These are phyloP conservation scores for Melanaphis sacchari DNA, from an alignment of 1,140 invertebrate species.

Conservation along the genomic window DNA sequence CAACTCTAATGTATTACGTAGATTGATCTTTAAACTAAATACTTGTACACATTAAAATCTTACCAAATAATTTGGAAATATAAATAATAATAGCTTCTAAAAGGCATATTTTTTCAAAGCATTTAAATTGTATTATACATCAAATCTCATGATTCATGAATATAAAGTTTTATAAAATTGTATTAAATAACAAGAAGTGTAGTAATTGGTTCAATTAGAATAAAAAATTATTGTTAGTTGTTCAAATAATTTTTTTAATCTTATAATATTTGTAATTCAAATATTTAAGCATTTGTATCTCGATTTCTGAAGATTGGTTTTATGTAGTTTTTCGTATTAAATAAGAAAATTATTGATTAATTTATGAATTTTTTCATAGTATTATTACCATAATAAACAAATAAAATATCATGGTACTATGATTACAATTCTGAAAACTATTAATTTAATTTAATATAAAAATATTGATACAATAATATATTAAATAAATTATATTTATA, in stretches of 20 bases:
- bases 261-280: no score
- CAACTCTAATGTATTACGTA: neutral
- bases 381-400: neutral
- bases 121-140: neutral
- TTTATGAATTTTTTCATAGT: no score
- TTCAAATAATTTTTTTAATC: no score
- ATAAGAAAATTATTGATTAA: neutral
- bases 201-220: neutral
- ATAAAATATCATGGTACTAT: neutral
- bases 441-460: neutral
- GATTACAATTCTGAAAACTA: neutral
- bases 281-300: no score
- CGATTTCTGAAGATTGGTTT: neutral
- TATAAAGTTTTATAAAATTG: neutral
- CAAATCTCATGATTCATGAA: neutral
- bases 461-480: neutral
- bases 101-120: neutral
- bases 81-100: neutral
- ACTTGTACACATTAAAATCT: no score
- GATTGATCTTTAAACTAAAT: neutral
- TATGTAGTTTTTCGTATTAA: neutral
- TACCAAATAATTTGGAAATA: neutral
- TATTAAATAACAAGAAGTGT: accelerated
- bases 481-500: neutral
- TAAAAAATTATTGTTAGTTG: no score